Percentiles rank a stretch among this genome's conserved stretches.
phyloP scores from a whole-genome alignment of 2,888 invertebrate genomes.

The Crepidodera aurea region DNA sequence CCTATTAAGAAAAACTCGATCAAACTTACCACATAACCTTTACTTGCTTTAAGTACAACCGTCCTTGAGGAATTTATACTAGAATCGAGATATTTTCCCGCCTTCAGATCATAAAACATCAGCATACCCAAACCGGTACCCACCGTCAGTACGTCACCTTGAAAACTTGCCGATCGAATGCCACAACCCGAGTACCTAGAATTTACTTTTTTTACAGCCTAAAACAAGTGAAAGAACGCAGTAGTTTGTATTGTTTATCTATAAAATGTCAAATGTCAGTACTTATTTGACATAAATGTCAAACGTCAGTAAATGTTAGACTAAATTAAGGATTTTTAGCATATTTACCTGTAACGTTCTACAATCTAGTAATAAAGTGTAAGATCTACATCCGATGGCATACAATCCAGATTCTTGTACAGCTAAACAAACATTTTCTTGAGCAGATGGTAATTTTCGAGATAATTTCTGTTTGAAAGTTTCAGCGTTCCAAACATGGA shows the following conservation, averaged over 20 bases:
- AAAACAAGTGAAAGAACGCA: constrained; percentile 38
- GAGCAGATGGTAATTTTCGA: constrained; percentile 84
- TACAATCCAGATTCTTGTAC: constrained; percentile 87
- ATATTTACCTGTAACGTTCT: constrained; percentile 75
- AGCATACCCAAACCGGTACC: constrained; percentile 92
- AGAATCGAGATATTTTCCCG: constrained; percentile 90
- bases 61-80: constrained; percentile 89
- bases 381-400: constrained; percentile 93
- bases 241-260: too few species aligned
- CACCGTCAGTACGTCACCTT: constrained; percentile 88
- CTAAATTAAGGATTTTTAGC: too few species aligned
- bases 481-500: constrained; percentile 93
- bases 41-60: constrained; percentile 85
- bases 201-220: constrained; percentile 80
- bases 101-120: constrained; percentile 92
- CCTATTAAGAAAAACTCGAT: too few species aligned
- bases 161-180: constrained; percentile 90
- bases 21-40: constrained; percentile 87
- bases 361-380: constrained; percentile 88
- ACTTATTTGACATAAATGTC: too few species aligned
- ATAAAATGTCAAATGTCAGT: too few species aligned
- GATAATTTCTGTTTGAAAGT: constrained; percentile 88
- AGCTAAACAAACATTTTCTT: constrained; percentile 93
- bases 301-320: too few species aligned
- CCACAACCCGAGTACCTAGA: constrained; percentile 91